These are phyloP conservation scores for Andricus grossulariae DNA, from an alignment of 1,140 invertebrate genomes.

Conservation along the genomic window DNA sequence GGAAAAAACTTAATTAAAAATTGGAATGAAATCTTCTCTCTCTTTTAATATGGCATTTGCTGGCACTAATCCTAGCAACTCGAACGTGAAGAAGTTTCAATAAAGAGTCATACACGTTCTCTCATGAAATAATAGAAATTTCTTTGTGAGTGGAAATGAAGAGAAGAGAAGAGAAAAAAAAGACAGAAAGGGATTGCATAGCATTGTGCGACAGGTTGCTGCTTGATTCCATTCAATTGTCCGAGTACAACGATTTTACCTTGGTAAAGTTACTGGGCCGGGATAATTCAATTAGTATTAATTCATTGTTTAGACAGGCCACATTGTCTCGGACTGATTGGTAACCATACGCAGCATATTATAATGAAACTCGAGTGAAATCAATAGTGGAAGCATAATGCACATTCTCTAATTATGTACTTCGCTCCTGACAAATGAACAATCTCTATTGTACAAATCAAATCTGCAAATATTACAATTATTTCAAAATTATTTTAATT, in stretches of 20 bases:
- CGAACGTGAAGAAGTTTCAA: not conserved
- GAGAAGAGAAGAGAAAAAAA: conserved; percentile 1
- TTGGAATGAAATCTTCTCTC: too few relatives aligned
- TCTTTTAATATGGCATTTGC: too few relatives aligned
- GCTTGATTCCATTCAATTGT: conserved; percentile 21
- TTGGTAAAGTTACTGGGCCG: not conserved
- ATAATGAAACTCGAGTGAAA: conserved; percentile 21
- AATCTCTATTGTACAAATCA: not conserved
- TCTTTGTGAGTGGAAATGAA: not conserved
- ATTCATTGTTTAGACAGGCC: conserved; percentile 19
- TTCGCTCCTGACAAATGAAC: not conserved
- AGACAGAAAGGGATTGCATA: conserved; percentile 7
- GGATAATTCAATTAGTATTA: conserved; percentile 28
- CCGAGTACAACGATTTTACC: conserved; percentile 1
- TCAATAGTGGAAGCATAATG: conserved; percentile 1
- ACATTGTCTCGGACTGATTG: conserved; percentile 12
- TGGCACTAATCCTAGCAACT: too few relatives aligned
- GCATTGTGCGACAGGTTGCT: conserved; percentile 28
- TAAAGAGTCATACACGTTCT: not conserved
- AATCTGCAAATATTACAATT: not conserved
- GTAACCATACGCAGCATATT: conserved; percentile 17
- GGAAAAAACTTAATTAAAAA: too few relatives aligned
- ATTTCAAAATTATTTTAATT: too few relatives aligned
- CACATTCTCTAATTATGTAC: not conserved
- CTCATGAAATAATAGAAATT: not conserved